Evolutionary conservation across 2,888 invertebrate genomes (phyloP).

Genomic region (Eledone cirrhosa): DNA sequence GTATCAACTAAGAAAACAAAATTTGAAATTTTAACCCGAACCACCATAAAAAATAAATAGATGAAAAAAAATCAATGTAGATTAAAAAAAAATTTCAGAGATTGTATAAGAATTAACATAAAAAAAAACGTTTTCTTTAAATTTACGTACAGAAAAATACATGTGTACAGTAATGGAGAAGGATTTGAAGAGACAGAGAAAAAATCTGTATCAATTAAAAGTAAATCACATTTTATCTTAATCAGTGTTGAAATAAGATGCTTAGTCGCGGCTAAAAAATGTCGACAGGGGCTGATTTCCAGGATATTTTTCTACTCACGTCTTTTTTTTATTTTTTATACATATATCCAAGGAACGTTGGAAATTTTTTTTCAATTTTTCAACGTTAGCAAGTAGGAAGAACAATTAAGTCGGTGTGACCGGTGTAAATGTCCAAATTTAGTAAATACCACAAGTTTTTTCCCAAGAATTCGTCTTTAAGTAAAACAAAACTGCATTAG

Average conservation of each 20-base stretch:
- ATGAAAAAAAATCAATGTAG: too few species aligned
- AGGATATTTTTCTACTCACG: slow-evolving; percentile 6
- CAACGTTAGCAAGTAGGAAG: neutral
- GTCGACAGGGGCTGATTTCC: neutral
- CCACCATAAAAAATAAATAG: too few species aligned
- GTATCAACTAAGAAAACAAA: too few species aligned
- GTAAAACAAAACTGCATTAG: too few species aligned
- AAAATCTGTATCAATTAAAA: neutral
- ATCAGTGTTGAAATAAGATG: neutral
- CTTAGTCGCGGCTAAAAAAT: slow-evolving; percentile 25
- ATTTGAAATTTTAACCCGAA: too few species aligned
- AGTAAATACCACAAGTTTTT: neutral
- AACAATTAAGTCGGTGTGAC: slow-evolving; percentile 2
- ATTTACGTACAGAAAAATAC: too few species aligned
- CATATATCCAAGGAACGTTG: slow-evolving; percentile 3
- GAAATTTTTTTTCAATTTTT: slow-evolving; percentile 27
- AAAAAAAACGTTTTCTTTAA: too few species aligned
- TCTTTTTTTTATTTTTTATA: slow-evolving; percentile 18
- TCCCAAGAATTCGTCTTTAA: too few species aligned
- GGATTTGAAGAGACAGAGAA: neutral
- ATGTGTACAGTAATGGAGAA: too few species aligned
- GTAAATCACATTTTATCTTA: neutral
- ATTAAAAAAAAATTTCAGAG: too few species aligned
- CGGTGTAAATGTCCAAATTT: neutral
- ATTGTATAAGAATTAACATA: too few species aligned